phyloP scores from a whole-genome alignment of 2,888 invertebrate genomes.

The Archaeoteleia sp. region DNA sequence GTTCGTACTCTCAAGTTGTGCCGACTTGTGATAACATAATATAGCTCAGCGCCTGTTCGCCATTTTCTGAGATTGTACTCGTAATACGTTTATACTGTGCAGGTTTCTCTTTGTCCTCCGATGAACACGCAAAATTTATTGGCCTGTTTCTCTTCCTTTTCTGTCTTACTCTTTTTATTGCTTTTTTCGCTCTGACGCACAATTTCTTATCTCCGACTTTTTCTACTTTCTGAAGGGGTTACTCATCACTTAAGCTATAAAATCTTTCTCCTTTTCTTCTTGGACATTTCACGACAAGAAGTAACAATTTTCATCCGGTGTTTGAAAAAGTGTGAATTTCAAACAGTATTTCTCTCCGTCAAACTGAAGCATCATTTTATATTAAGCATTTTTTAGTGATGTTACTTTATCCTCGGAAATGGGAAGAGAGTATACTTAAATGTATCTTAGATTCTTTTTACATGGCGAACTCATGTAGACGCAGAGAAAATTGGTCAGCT shows the following conservation, averaged over 20 bases:
- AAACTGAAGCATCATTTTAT: no score
- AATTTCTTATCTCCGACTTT: conserved; percentile 36
- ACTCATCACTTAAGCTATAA: conserved; percentile 31
- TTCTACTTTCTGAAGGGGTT: conserved; percentile 17
- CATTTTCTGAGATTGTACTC: no score
- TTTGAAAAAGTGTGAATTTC: no score
- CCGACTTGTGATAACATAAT: no score
- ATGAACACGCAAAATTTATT: conserved; percentile 44
- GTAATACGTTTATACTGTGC: conserved; percentile 35
- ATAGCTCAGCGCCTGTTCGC: conserved; percentile 20
- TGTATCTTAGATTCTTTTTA: no score
- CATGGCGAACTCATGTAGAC: no score
- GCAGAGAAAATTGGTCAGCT: no score
- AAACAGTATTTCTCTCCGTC: no score
- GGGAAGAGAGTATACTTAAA: no score
- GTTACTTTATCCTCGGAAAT: no score
- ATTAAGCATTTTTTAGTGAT: no score
- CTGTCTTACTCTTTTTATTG: conserved; percentile 30
- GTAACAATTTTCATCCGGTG: neutral
- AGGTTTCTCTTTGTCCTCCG: conserved; percentile 32
- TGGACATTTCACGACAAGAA: conserved; percentile 4
- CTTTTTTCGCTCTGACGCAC: conserved; percentile 36
- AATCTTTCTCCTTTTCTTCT: conserved; percentile 18
- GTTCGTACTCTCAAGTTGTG: no score
- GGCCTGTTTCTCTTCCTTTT: conserved; percentile 31